A percentile compares a stretch with the other conserved stretches of the same genome.
Conservation (phyloP, 2,113 vertebrate genomes). For the Podarcis cretensis region DNA sequence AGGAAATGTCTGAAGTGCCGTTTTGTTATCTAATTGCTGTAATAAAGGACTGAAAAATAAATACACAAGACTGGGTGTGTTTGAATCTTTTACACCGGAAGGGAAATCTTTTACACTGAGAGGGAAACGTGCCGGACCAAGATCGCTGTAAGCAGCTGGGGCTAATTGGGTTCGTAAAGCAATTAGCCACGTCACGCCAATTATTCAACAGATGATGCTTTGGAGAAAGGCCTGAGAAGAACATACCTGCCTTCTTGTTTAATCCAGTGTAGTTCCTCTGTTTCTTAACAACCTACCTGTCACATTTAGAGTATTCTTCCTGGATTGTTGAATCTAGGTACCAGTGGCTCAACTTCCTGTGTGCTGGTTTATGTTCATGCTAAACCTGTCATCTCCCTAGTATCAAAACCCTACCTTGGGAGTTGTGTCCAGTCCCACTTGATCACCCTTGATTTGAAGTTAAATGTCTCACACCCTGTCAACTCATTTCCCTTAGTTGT, state of each 20-base stretch:
- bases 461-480: neutral
- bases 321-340: neutral
- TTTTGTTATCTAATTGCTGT: no score
- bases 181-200: no score
- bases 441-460: neutral
- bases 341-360: neutral
- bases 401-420: neutral
- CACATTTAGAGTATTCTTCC: neutral
- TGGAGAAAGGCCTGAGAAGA: neutral
- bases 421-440: neutral
- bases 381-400: neutral
- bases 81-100: no score
- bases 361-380: neutral
- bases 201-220: neutral
- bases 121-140: no score
- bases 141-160: no score
- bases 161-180: no score
- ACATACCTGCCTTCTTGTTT: neutral
- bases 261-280: neutral
- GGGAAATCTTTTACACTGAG: no score
- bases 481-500: neutral
- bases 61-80: no score
- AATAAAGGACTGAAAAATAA: no score
- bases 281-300: neutral
- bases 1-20: no score